Evolutionary conservation across 2,888 invertebrate genomes (phyloP).

Genomic region (Diarsia brunnea): DNA sequence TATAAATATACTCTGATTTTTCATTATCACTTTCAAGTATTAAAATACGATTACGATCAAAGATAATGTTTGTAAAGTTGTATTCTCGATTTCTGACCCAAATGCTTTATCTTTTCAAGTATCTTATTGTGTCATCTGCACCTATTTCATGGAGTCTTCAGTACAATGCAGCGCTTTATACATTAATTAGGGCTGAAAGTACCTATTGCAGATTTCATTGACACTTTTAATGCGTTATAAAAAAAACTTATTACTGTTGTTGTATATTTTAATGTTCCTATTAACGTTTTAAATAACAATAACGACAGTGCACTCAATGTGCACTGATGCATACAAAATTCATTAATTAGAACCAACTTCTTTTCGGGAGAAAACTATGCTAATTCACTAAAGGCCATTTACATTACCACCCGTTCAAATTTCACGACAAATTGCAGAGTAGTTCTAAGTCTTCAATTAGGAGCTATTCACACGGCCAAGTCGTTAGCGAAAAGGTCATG

Average conservation of each 20-base stretch:
- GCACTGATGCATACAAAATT: neutral
- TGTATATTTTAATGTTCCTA: neutral
- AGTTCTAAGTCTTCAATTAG: conserved; percentile 24
- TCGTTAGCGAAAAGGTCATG: conserved; percentile 38
- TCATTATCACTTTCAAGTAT: neutral
- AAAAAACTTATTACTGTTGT: conserved; percentile 5
- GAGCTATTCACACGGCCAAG: conserved; percentile 39
- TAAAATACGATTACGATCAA: conserved; percentile 18
- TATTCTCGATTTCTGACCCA: neutral
- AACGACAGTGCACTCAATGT: conserved; percentile 10
- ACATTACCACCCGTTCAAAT: neutral
- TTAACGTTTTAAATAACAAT: conserved; percentile 10
- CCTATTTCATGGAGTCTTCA: neutral
- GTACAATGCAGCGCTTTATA: neutral
- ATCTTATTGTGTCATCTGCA: neutral
- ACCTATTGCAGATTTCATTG: neutral
- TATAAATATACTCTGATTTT: conserved; percentile 3
- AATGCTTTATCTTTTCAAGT: conserved; percentile 9
- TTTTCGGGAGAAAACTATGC: conserved; percentile 22
- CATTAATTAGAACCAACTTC: neutral
- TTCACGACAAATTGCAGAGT: conserved; percentile 31
- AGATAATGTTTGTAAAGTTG: neutral
- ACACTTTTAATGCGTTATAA: neutral
- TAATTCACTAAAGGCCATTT: conserved; percentile 9
- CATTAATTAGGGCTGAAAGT: neutral